Evolutionary conservation across 2,797 vertebrate species (phyloP).

Genomic region (Rhinogobio ventralis): DNA sequence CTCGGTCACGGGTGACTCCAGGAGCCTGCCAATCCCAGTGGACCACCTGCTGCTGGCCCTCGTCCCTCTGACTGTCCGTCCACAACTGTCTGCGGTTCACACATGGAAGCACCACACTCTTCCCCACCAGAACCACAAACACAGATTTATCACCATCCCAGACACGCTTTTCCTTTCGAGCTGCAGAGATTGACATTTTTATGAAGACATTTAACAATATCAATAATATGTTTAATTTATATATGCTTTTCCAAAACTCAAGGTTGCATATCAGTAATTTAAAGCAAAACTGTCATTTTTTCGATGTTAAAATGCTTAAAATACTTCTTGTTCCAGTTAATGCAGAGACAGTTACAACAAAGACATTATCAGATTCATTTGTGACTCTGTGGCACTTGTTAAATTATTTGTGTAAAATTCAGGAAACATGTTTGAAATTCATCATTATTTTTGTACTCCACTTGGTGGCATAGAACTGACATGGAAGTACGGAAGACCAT

Average conservation of each 20-base stretch:
- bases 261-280: neutral
- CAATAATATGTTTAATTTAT: neutral
- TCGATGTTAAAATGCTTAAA: neutral
- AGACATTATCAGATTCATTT: neutral
- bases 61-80: conserved; percentile 87
- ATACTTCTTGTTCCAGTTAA: neutral
- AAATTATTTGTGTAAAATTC: neutral
- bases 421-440: neutral
- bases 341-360: neutral
- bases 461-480: neutral
- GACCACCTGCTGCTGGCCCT: conserved; percentile 94
- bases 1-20: conserved; percentile 88
- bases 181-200: conserved; percentile 68
- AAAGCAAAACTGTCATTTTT: neutral
- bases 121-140: conserved; percentile 81
- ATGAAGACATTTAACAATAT: neutral
- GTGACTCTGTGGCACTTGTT: neutral
- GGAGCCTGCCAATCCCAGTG: conserved; percentile 96
- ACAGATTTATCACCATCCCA: conserved; percentile 92
- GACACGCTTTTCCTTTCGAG: conserved; percentile 77
- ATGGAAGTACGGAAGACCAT: neutral
- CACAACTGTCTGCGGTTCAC: conserved; percentile 88
- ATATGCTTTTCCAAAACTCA: neutral
- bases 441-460: neutral
- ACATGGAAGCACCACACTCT: conserved; percentile 85